These are phyloP conservation scores for Lanistes nyassanus DNA, from an alignment of 1,140 invertebrate genomes.

Conservation along the genomic window DNA sequence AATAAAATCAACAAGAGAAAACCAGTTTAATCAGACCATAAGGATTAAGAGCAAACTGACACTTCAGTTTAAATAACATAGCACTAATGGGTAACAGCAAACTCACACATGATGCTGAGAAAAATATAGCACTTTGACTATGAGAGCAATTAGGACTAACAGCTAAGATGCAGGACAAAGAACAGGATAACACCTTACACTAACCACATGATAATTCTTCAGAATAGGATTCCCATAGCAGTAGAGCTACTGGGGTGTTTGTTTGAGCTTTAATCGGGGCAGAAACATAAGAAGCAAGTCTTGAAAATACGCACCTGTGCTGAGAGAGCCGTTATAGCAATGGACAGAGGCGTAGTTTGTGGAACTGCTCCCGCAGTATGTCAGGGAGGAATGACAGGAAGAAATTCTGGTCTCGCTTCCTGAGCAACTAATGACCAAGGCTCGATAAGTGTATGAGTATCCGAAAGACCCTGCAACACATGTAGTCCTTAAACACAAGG, in stretches of 20 bases:
- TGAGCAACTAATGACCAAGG: constrained; percentile 41
- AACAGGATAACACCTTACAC: background rate
- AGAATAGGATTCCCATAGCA: no score
- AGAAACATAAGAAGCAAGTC: no score
- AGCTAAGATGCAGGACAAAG: no score
- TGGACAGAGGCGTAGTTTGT: constrained; percentile 51
- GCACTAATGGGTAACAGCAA: no score
- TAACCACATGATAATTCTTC: background rate
- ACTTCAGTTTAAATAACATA: no score
- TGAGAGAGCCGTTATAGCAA: constrained; percentile 49
- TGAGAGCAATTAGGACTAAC: no score
- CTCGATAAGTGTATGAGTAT: constrained; percentile 40
- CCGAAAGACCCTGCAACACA: constrained; percentile 41
- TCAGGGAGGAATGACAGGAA: constrained; percentile 40
- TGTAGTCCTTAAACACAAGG: no score
- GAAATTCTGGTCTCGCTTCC: constrained; percentile 47
- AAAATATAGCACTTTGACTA: no score
- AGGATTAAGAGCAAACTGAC: no score
- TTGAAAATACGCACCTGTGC: constrained; percentile 36
- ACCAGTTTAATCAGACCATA: background rate
- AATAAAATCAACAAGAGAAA: background rate
- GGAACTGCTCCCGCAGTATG: constrained; percentile 41
- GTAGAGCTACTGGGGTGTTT: no score
- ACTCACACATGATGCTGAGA: no score
- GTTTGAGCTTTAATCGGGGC: no score